Percentiles rank a stretch among this genome's conserved stretches.
phyloP scores from a whole-genome alignment of 2,113 vertebrate species.

The Tragelaphus imberbis region DNA sequence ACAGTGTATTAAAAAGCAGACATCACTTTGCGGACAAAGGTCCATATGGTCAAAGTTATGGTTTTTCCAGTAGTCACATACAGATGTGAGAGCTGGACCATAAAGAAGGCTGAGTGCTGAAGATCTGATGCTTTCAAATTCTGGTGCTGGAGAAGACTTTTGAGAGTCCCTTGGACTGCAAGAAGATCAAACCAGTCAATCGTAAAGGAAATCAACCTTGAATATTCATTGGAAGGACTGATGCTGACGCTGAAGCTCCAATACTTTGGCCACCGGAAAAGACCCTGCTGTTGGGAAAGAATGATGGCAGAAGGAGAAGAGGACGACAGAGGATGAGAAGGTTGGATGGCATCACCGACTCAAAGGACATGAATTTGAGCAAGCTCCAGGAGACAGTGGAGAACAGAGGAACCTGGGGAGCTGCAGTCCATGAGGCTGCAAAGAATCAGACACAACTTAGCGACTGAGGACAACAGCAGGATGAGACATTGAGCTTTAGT shows the following conservation, averaged over 20 bases:
- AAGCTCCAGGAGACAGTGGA: background rate
- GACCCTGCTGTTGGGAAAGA: background rate
- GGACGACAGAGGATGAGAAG: background rate
- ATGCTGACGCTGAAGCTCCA: background rate
- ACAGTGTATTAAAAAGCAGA: background rate
- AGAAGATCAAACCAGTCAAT: background rate
- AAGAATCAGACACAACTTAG: background rate
- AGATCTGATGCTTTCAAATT: background rate
- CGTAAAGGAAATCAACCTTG: background rate
- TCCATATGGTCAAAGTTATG: background rate
- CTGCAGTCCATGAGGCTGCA: background rate
- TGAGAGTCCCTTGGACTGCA: background rate
- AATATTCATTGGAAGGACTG: background rate
- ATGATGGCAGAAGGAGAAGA: background rate
- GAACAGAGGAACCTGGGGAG: background rate
- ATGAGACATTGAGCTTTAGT: background rate
- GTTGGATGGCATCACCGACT: background rate
- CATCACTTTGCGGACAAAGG: background rate
- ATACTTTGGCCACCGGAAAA: background rate
- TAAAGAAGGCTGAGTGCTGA: background rate
- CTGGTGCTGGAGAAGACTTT: background rate
- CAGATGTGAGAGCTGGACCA: background rate
- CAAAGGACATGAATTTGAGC: background rate
- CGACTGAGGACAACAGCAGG: background rate
- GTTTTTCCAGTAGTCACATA: background rate